Evolutionary conservation across 2,888 invertebrate genomes (phyloP), one percentile per base, ranked within the genome.

Genomic region (Peribatodes rhomboidaria): DNA sequence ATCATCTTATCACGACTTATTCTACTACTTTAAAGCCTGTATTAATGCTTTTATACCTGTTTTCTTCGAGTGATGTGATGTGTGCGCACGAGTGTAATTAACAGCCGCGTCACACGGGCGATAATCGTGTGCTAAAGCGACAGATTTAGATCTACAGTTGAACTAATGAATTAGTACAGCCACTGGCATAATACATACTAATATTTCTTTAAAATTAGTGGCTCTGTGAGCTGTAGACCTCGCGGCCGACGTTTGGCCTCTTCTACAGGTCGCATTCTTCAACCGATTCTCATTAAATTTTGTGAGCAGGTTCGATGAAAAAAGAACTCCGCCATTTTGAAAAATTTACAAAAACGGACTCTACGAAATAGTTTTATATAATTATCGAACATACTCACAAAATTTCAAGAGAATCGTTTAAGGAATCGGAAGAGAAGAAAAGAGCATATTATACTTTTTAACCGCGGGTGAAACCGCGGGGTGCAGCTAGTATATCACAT

Each of bases 101-200:
- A 58, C 57, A 39, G 13, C 9, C 22, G 11, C 27, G 49, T 41
- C 57, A 18, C 13, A 55, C 27, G 4, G 20, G 22, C 37, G 49
- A 41, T 47, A 58, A 41, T 58, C 57, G 57, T 57, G 57, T 58
- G n/a, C 10, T 31, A 42, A 55, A 49, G 49, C 33, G 54, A 55
- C 42, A 41, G 20, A 20, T 20, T 39, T 42, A 50, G 33, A 42
- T 59, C 49, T 41, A 31, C 3, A 27, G 49, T 49, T 49, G 14
- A 13, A 14, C 22, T 35, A 20, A 50, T 20, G 18, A 16, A 42
- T 33, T 18, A 7, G 50, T 50, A 59, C 57, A 58, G 31, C 0
- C 47, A 13, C 50, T 18, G 39, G n/a, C 31, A 16, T 16, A 31
- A 16, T 10, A 2, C 11, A 4, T 11, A 44, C 27, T 4, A 27